phyloP scores from a whole-genome alignment of 2,797 vertebrate species.

The Brotula barbata region DNA sequence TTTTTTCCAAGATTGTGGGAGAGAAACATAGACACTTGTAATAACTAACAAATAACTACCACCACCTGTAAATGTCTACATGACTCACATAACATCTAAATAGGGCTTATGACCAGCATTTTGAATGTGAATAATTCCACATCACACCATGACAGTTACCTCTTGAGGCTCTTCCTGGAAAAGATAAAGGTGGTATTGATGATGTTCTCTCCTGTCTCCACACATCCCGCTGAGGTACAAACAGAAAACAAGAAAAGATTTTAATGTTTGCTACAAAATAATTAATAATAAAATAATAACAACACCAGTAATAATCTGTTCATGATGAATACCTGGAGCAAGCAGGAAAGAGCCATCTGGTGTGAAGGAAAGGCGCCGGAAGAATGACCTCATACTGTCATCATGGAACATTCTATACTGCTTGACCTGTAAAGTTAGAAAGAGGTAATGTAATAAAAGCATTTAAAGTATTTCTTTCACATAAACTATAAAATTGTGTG shows the following conservation, averaged over 20 bases:
- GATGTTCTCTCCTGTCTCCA: slow-evolving; percentile 92
- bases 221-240: slow-evolving; percentile 87
- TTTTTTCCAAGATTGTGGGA: no score
- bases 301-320: not conserved
- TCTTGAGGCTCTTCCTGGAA: slow-evolving; percentile 91
- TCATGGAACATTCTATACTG: slow-evolving; percentile 95
- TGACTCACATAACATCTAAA: no score
- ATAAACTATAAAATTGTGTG: no score
- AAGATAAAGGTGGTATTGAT: slow-evolving; percentile 95
- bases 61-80: no score
- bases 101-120: no score
- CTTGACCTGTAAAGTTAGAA: slow-evolving; percentile 78
- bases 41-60: no score
- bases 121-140: not conserved
- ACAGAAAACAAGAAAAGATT: not conserved
- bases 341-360: slow-evolving; percentile 94
- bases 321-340: slow-evolving; percentile 82
- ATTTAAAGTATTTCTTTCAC: no score
- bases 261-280: no score
- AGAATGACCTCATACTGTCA: slow-evolving; percentile 98
- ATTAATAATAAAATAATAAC: no score
- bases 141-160: slow-evolving; percentile 71
- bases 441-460: not conserved
- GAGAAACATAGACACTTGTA: no score
- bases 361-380: slow-evolving; percentile 93